Evolutionary conservation across 2,113 vertebrate species (phyloP), one percentile per base, ranked within the genome.

Genomic region (Pycnonotus jocosus): DNA sequence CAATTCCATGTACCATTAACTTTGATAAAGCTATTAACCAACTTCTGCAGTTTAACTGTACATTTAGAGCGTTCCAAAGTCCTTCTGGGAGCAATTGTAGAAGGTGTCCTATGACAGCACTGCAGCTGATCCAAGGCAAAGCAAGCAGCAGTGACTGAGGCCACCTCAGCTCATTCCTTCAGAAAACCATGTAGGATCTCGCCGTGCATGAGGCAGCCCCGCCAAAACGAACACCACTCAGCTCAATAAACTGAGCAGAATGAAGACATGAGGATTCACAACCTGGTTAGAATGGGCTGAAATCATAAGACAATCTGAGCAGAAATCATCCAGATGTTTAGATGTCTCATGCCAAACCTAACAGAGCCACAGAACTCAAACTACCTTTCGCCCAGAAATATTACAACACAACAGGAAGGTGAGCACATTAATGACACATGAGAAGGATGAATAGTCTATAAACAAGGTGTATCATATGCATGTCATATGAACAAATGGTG

Each of bases 201-300:
- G 20, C 23, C 0, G 0, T 2, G 12, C 37, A n/a, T 15, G 23
- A 27, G 25, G 31, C 12, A 28, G 25, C 10, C 50, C 31, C 37
- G 42, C 28, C 65, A 64, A 64, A 45, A 54, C 0, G 6, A 48
- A 22, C 15, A 22, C 15, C 0, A 0, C 18, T 50, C 50, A 78
- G 7, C 38, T 22, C 27, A 30, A 31, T 23, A 37, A 81, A 10
- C 20, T 14, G 31, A 53, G 42, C 24, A n/a, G 35, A 72, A 54
- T 3, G 12, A 70, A 57, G 45, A 50, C 18, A 65, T 68, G 89
- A 71, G 18, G 38, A 50, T n/a, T 78, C 22, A 47, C 31, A 17
- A 82, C 5, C 10, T 71, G 35, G 33, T 60, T 58, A 28, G 47
- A 58, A 45, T 81, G 77, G n/a, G 44, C 19, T 62, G 50, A 87